Conservation (phyloP, 2,113 vertebrate genomes). For the Cyprinus carpio region DNA sequence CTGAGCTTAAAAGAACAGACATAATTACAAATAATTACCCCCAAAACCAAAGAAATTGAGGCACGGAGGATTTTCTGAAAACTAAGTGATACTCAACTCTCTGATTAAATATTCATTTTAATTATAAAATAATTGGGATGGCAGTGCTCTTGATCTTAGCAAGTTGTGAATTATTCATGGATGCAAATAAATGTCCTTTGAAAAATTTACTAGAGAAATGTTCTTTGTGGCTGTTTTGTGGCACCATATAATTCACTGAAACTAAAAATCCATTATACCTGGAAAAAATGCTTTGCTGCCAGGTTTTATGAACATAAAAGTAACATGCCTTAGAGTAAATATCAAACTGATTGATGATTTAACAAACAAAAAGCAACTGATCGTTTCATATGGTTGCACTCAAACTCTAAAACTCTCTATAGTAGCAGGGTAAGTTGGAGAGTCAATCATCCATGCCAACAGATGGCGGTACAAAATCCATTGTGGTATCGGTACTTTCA, state of each 20-base stretch:
- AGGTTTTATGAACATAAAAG: neutral
- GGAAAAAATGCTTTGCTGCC: neutral
- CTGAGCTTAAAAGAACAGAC: slow-evolving; percentile 55
- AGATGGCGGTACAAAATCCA: no score
- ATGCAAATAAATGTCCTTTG: slow-evolving; percentile 55
- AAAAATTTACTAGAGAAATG: slow-evolving; percentile 36
- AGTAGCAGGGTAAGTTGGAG: no score
- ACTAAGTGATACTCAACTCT: slow-evolving; percentile 46
- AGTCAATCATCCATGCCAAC: no score
- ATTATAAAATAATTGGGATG: slow-evolving; percentile 59
- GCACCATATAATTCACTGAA: neutral
- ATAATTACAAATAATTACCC: slow-evolving; percentile 72
- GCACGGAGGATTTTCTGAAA: slow-evolving; percentile 40
- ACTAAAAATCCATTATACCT: neutral
- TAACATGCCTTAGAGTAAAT: no score
- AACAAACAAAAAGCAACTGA: no score
- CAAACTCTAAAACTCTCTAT: no score
- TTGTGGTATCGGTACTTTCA: no score
- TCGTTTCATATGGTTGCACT: no score
- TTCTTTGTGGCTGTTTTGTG: neutral
- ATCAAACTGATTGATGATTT: no score
- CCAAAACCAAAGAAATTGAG: slow-evolving; percentile 48
- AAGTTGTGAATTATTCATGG: slow-evolving; percentile 59
- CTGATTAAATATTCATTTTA: slow-evolving; percentile 69
- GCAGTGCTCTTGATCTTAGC: slow-evolving; percentile 41